Percentiles rank a stretch among this genome's conserved stretches.
Evolutionary conservation across 1,140 invertebrate species (phyloP).

Genomic region (Galleria mellonella): DNA sequence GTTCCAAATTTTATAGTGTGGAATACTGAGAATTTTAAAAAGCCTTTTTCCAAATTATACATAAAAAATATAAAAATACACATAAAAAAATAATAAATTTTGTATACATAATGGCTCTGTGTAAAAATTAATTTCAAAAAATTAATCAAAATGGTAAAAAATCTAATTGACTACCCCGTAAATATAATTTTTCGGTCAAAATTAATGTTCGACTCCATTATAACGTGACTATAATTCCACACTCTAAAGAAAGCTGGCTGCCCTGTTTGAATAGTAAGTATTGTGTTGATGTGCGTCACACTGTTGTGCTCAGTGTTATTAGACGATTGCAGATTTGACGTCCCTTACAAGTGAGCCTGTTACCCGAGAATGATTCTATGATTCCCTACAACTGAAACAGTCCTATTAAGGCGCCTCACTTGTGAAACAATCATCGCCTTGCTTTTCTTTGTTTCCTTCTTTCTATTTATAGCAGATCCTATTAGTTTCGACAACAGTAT

Average conservation of each 20-base stretch:
- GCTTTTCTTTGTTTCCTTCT: constrained; percentile 34
- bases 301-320: constrained; percentile 63
- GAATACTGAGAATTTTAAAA: too few relatives aligned
- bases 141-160: too few relatives aligned
- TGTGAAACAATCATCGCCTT: constrained; percentile 61
- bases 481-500: constrained; percentile 6
- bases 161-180: too few relatives aligned
- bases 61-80: too few relatives aligned
- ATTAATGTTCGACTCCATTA: background rate
- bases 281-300: constrained; percentile 71
- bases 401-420: constrained; percentile 63
- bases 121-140: too few relatives aligned
- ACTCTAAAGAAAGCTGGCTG: constrained; percentile 35
- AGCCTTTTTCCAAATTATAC: too few relatives aligned
- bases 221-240: constrained; percentile 12
- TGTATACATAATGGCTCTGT: too few relatives aligned
- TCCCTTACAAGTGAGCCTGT: constrained; percentile 57
- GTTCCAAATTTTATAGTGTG: too few relatives aligned
- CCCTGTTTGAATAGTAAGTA: constrained; percentile 54
- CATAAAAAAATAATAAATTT: too few relatives aligned
- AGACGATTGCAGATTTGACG: constrained; percentile 54
- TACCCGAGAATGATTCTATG: constrained; percentile 19
- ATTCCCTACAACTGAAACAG: background rate
- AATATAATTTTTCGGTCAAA: background rate
- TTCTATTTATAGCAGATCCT: constrained; percentile 13